These are phyloP conservation scores for Steatocranus sp. DNA, from an alignment of 2,797 vertebrate species.

Conservation along the genomic window DNA sequence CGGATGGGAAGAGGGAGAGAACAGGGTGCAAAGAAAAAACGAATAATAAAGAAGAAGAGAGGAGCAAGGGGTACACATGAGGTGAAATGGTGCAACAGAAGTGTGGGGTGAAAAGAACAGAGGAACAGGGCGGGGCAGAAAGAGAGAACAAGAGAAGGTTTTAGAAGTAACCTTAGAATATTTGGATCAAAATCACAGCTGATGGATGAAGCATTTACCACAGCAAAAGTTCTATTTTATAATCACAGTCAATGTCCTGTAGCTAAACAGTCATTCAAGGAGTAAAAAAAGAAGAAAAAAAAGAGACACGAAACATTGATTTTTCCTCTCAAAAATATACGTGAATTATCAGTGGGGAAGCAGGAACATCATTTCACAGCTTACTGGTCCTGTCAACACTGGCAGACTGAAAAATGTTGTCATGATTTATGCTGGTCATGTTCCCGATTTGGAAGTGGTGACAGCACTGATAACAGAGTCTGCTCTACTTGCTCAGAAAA, in stretches of 20 bases:
- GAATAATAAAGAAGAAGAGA: not conserved
- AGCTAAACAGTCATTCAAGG: not conserved
- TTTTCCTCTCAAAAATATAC: not conserved
- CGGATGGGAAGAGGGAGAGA: not conserved
- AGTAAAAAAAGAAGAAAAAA: not conserved
- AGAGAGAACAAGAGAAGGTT: not conserved
- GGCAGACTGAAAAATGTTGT: slow-evolving; percentile 2
- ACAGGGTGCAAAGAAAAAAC: not conserved
- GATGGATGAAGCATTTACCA: not conserved
- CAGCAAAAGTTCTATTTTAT: not conserved
- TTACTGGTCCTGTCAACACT: slow-evolving; percentile 24
- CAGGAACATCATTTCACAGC: slow-evolving; percentile 22
- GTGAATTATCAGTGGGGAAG: not conserved
- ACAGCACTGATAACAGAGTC: not conserved
- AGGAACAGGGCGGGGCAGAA: not conserved
- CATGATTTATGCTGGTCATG: slow-evolving; percentile 13
- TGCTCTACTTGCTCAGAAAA: not conserved
- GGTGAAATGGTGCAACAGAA: not conserved
- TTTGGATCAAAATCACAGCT: not conserved
- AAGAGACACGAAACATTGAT: not conserved
- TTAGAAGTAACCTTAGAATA: not conserved
- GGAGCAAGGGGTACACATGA: not conserved
- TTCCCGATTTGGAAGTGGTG: slow-evolving; percentile 10
- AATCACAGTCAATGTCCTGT: not conserved
- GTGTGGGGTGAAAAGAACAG: not conserved